These are phyloP conservation scores for Caranx melampygus DNA, from an alignment of 2,113 vertebrate species.

Conservation along the genomic window DNA sequence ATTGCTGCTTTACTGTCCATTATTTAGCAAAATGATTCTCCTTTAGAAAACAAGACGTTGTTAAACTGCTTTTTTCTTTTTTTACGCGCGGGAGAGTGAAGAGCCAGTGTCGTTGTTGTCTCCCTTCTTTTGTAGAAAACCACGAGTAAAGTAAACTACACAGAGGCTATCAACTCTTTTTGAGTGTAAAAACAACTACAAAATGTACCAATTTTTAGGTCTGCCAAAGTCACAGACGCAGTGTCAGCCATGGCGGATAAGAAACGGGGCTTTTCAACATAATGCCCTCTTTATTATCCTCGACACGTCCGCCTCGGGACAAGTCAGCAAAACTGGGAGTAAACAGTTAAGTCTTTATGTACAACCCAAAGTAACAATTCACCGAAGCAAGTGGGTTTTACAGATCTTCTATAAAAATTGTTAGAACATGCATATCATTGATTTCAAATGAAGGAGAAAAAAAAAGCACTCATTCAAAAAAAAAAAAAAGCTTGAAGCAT, in stretches of 20 bases:
- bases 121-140: slow-evolving; percentile 82
- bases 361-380: slow-evolving; percentile 72
- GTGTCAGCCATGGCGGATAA: slow-evolving; percentile 52
- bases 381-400: slow-evolving; percentile 67
- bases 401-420: slow-evolving; percentile 69
- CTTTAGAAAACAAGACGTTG: slow-evolving; percentile 85
- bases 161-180: slow-evolving; percentile 61
- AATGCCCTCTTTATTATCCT: slow-evolving; percentile 58
- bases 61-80: slow-evolving; percentile 77
- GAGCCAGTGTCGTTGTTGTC: slow-evolving; percentile 80
- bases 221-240: slow-evolving; percentile 62
- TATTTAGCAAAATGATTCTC: slow-evolving; percentile 80
- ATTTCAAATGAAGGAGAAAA: slow-evolving; percentile 56
- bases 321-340: slow-evolving; percentile 39
- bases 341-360: slow-evolving; percentile 62
- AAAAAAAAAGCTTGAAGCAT: slow-evolving; percentile 46
- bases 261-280: slow-evolving; percentile 60
- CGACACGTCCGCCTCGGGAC: slow-evolving; percentile 25
- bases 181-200: slow-evolving; percentile 84
- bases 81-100: slow-evolving; percentile 78
- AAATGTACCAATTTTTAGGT: slow-evolving; percentile 80
- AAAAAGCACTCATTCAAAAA: slow-evolving; percentile 56
- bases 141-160: slow-evolving; percentile 81
- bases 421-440: slow-evolving; percentile 70
- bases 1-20: slow-evolving; percentile 91